Percentiles rank a stretch among this genome's conserved stretches.
phyloP scores from a whole-genome alignment of 1,140 invertebrate species.

The Lerema accius region DNA sequence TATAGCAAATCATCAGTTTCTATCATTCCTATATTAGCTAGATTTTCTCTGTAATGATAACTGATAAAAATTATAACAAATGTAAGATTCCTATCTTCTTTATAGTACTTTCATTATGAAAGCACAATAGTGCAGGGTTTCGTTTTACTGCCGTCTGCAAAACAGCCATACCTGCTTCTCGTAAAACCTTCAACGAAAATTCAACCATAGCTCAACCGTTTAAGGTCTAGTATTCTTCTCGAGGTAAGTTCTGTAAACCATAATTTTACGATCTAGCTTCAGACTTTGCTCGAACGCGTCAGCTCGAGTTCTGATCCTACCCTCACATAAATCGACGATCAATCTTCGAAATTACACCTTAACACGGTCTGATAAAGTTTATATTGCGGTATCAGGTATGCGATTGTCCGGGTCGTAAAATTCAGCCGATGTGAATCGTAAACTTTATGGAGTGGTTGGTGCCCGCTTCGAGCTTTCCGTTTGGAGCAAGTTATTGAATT shows the following conservation, averaged over 20 bases:
- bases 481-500: constrained; percentile 23
- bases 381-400: constrained; percentile 28
- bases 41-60: no score
- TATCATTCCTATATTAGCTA: no score
- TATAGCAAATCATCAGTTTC: no score
- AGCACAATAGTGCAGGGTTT: constrained; percentile 8
- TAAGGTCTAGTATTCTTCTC: neutral
- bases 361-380: constrained; percentile 34
- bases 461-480: neutral
- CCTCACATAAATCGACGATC: constrained; percentile 22
- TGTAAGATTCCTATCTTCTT: constrained; percentile 1
- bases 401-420: constrained; percentile 37
- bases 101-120: constrained; percentile 6
- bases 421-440: constrained; percentile 39
- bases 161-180: constrained; percentile 6
- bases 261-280: constrained; percentile 12
- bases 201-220: no score
- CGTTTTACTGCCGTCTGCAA: constrained; percentile 8
- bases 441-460: constrained; percentile 36
- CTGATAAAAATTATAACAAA: no score
- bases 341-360: constrained; percentile 37
- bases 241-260: no score
- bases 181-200: neutral
- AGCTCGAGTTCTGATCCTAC: constrained; percentile 27
- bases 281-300: constrained; percentile 16